Evolutionary conservation across 2,113 vertebrate species (phyloP), one percentile per base, ranked within the genome.

Genomic region (Pelmatolapia mariae): DNA sequence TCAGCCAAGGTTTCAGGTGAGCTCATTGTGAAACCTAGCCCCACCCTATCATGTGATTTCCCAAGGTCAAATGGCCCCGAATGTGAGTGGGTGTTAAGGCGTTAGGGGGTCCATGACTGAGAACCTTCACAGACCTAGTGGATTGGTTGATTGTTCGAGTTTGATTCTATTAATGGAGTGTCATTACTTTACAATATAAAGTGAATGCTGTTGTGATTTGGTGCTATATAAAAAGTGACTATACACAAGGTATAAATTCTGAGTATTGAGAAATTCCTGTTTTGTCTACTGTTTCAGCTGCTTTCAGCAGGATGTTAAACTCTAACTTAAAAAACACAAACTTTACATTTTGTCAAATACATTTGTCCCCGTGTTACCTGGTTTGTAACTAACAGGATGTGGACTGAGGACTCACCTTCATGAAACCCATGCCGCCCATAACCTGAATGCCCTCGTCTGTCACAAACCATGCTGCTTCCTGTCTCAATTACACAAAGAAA

Each of bases 341-440:
- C 73, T 78, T 50, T 33, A 1, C 6, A 19, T 33, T 33, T 78
- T 31, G 10, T 78, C 73, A 33, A 8, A 33, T 33, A 2, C 9
- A 52, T n/a, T 13, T 78, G 10, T 53, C 11, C 76, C 36, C 10
- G 0, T 50, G 6, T 1, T 33, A 22, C 5, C 1, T 6, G 26
- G 15, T 71, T 61, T 38, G 16, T 3, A 12, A 4, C 11, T 26
- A 16, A 76, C 63, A 43, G 61, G 82, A 91, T 29, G 88, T 80
- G 50, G n/a, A 80, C 33, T 3, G 16, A 66, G 8, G 12, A 29
- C 94, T 92, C 61, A 95, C 95, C 95, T 98, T 97, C 98, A 98
- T 98, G 95, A 97, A 98, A 29, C 98, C 98, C 97, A 98, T 98
- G 31, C 98, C 98, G 0, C 98, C 98, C 97, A 98, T 96, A 36